Base-by-base conservation (phyloP, 2,888 invertebrate genomes). In the Drosophila acutilabella region DNA sequence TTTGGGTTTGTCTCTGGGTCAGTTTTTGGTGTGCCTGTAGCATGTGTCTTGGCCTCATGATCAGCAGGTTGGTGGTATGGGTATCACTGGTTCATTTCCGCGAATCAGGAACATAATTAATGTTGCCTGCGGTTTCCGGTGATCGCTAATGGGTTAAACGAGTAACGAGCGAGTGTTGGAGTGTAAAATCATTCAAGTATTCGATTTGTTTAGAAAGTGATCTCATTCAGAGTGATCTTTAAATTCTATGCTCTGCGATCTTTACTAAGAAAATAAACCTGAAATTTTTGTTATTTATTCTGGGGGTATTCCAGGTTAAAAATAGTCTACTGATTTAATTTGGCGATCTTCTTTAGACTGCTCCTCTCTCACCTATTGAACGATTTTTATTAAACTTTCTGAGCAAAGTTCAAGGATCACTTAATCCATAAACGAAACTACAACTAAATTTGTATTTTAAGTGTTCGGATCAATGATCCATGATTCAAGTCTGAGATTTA, bases 41-140 rank as follows among this genome's bases (percentile, higher is more conserved):
- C 76, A 72, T 76, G 72, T 69, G 59, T 58, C 69, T 52, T 44
- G 51, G 10, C 41, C 41, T n/a, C 26, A 11, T 20, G 41, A 36
- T 30, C 11, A 23, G 41, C 33, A 33, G 30, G n/a, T 42, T 52
- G 45, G 50, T 16, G 33, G 41, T 42, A 59, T 14, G 36, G 33
- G 8, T 30, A 23, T 4, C 23, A 16, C 33, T 52, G 61, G 44
- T 72, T 56, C 54, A 65, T 76, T 86, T 83, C 76, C 74, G 76
- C 64, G 78, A 83, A 83, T 66, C 87, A 33, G 54, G 33, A 50
- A 65, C 71, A 76, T 74, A 76, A 82, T 82, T 83, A 71, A 86
- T 86, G 87, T 54, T 57, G 64, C 64, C 52, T 53, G 18, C 52
- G 58, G 57, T 74, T 86, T 86, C 87, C 87, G 87, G 73, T 67